phyloP scores from a whole-genome alignment of 2,888 invertebrate species.

The Heliconius ethilla region DNA sequence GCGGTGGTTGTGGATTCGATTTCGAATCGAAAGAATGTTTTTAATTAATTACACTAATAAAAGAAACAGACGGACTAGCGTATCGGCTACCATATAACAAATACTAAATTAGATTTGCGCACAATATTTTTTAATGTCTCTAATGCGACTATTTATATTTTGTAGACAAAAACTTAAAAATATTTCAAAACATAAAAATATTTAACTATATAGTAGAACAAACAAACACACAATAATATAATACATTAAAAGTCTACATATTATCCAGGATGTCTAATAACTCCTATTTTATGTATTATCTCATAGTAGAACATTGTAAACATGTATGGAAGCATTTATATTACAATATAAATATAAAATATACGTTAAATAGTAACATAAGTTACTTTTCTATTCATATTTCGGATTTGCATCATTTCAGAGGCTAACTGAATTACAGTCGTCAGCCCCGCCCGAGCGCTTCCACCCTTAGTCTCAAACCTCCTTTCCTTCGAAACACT shows the following conservation, averaged over 20 bases:
- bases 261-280: background rate
- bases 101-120: too few species aligned
- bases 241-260: too few species aligned
- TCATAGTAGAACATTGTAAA: background rate
- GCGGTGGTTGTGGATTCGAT: background rate
- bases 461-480: slow-evolving; percentile 56
- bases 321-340: background rate
- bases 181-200: background rate
- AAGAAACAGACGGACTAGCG: too few species aligned
- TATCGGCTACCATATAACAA: too few species aligned
- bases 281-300: background rate
- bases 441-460: slow-evolving; percentile 50
- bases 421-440: slow-evolving; percentile 67
- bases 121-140: too few species aligned
- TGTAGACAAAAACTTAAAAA: background rate
- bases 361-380: background rate
- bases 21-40: background rate
- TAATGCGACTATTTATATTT: background rate
- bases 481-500: slow-evolving; percentile 49
- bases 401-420: slow-evolving; percentile 27
- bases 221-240: too few species aligned
- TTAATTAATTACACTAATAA: too few species aligned
- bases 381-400: background rate
- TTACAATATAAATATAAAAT: background rate
- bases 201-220: background rate